phyloP scores from a whole-genome alignment of 2,113 vertebrate genomes.

The Pan troglodytes region NHGRI_mPanTro3-v2.1_pri NC_072403.2:149419001-149419500 shows the following conservation, averaged over 20 bases:
- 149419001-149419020: not conserved
- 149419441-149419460: not conserved
- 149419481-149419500: not conserved
- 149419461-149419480: not conserved
- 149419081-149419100: not conserved
- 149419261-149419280: slow-evolving; percentile 19
- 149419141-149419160: not conserved
- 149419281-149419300: not conserved
- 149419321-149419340: not conserved
- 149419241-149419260: not conserved
- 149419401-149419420: not conserved
- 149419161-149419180: not conserved
- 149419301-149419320: not conserved
- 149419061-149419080: not conserved
- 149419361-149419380: not conserved
- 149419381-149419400: not conserved
- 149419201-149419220: not conserved
- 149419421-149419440: not conserved
- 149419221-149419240: not conserved
- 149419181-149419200: not conserved
- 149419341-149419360: not conserved
- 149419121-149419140: not conserved
- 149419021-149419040: not conserved
- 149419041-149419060: not conserved
- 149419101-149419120: not conserved